Conservation (phyloP, 2,113 vertebrate genomes). For the Boleophthalmus pectinirostris region DNA sequence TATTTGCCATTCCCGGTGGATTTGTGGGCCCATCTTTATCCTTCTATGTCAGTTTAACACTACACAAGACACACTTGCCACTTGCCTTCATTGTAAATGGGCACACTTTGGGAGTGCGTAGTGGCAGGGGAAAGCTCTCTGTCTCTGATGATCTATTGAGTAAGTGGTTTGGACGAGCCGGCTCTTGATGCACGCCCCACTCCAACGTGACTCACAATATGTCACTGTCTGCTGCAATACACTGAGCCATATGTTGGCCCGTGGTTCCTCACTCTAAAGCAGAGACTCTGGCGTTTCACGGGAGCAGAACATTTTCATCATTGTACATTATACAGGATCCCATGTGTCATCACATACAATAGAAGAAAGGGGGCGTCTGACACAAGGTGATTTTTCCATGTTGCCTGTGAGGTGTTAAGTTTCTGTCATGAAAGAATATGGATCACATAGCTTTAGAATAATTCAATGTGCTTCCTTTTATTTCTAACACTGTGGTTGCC, state of each 20-base stretch:
- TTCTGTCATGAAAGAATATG: conserved; percentile 18
- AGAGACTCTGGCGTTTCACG: conserved; percentile 55
- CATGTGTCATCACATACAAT: conserved; percentile 55
- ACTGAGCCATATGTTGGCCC: conserved; percentile 69
- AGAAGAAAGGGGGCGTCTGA: conserved; percentile 31
- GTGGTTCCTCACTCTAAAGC: conserved; percentile 44
- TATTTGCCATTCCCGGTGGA: conserved; percentile 24
- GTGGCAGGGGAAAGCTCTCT: conserved; percentile 48
- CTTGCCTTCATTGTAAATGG: conserved; percentile 53
- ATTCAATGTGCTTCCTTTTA: conserved; percentile 14
- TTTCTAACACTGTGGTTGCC: conserved; percentile 2
- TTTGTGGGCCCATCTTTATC: conserved; percentile 37
- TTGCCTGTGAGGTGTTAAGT: conserved; percentile 26
- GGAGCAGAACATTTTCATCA: conserved; percentile 61
- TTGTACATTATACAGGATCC: conserved; percentile 58
- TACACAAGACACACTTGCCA: conserved; percentile 39
- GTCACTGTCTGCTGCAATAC: conserved; percentile 69
- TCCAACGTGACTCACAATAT: conserved; percentile 58
- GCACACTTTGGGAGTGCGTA: conserved; percentile 39
- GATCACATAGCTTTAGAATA: conserved; percentile 32
- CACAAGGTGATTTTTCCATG: conserved; percentile 37
- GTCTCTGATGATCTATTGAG: conserved; percentile 69
- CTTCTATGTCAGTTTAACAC: conserved; percentile 55
- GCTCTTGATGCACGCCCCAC: conserved; percentile 60
- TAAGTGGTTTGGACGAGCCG: conserved; percentile 55